Evolutionary conservation across 2,113 vertebrate genomes (phyloP), one percentile per base, ranked within the genome.

Genomic region (Oryzias melastigma): DNA sequence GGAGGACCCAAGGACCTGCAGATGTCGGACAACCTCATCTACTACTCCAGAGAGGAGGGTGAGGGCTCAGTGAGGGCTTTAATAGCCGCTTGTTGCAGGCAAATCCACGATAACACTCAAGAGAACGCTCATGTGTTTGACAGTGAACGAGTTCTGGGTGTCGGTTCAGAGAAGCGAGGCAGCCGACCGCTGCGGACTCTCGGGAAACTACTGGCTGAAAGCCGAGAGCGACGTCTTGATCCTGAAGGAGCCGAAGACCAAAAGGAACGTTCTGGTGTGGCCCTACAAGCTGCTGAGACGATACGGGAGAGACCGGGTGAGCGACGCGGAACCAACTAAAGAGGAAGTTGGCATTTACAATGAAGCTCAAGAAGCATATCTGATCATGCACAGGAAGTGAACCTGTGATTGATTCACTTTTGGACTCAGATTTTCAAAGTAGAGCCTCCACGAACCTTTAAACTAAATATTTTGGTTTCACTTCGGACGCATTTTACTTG

Each of bases 1-100:
- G 88, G 77, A 60, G 75, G 80, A 72, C 54, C 77, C 12, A 70
- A 78, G 29, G 80, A 94, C 25, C 66, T 97, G 83, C 90, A 98
- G 88, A 99, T 99, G 97, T 92, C 96, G 0, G 94, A 95, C 81
- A 99, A 99, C 81, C 93, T 95, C 48, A 93, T 99, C 85, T 99
- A 99, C 81, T 95, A 89, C 83, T 93, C 95, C 1, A 91, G 93
- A 84, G 94, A 96, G 0, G 93, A 97, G 91, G 96, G 97, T 98
- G 85, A 76, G 82, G n/a, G 57, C 27, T 43, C 13, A 15, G 13
- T 18, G 6, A 22, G n/a, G 2, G 16, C 25, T 27, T 16, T 16
- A 45, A 12, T 3, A 42, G 22, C 22, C 8, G 50, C 7, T 3
- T 16, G 10, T 35, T 29, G 10, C 17, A 40, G 52, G 17, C 1